phyloP scores from a whole-genome alignment of 2,888 invertebrate genomes.

The Resseliella maxima region DNA sequence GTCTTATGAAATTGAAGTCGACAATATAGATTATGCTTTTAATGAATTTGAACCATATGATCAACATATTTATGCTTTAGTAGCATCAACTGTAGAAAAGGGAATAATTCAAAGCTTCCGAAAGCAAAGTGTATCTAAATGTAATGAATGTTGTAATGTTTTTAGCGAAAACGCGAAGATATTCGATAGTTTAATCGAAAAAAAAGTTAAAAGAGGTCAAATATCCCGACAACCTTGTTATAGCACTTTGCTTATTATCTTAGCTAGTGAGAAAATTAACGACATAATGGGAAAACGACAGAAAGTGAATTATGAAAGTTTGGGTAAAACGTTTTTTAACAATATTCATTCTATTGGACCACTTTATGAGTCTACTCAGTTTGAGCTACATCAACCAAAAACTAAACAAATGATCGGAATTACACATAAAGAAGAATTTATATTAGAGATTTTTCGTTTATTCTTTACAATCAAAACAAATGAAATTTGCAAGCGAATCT shows the following conservation, averaged over 20 bases:
- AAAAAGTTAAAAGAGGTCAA: not conserved
- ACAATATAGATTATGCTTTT: too few species aligned
- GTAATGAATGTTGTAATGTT: not conserved
- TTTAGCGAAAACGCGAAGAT: not conserved
- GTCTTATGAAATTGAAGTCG: not conserved
- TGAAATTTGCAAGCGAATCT: not conserved
- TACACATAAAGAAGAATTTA: not conserved
- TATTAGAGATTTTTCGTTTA: not conserved
- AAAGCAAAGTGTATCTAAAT: not conserved
- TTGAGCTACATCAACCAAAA: not conserved
- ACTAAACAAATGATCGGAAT: not conserved
- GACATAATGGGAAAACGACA: not conserved
- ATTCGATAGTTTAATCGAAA: not conserved
- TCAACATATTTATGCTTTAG: not conserved
- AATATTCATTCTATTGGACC: not conserved
- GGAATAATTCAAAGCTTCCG: not conserved
- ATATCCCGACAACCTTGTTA: not conserved
- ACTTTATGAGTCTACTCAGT: not conserved
- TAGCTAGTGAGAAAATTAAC: not conserved
- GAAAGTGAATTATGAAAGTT: not conserved
- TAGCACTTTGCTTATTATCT: not conserved
- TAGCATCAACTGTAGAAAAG: not conserved
- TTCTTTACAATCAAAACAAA: not conserved
- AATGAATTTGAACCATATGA: slow-evolving; percentile 6
- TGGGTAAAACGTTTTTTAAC: not conserved